A percentile compares a stretch with the other conserved stretches of the same genome.
Conservation (phyloP, 2,888 invertebrate species). For the Cheilosia vulpina region DNA sequence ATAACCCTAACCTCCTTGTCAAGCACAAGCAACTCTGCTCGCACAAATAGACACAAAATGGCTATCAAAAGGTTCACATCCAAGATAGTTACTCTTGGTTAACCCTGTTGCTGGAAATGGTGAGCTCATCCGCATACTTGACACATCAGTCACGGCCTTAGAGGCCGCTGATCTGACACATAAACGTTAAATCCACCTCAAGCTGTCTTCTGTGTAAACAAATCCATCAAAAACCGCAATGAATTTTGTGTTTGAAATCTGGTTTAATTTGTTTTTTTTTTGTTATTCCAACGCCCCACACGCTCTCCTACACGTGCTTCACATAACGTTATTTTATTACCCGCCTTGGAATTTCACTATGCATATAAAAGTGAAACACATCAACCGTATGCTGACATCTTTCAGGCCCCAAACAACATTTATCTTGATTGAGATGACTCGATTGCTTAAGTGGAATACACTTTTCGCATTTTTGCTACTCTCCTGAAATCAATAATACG, state of each 20-base stretch:
- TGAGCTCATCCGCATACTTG: slow-evolving; percentile 20
- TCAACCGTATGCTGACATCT: slow-evolving; percentile 19
- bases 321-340: slow-evolving; percentile 59
- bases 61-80: background rate
- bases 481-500: background rate
- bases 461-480: background rate
- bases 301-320: slow-evolving; percentile 45
- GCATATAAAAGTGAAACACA: slow-evolving; percentile 19
- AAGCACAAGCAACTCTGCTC: too few relatives aligned
- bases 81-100: background rate
- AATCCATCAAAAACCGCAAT: slow-evolving; percentile 37
- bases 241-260: slow-evolving; percentile 25
- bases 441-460: background rate
- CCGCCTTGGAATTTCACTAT: slow-evolving; percentile 33
- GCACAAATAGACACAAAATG: too few relatives aligned
- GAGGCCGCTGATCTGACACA: slow-evolving; percentile 49
- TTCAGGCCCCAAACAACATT: background rate
- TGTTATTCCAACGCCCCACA: slow-evolving; percentile 50
- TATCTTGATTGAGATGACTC: slow-evolving; percentile 8
- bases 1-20: too few relatives aligned
- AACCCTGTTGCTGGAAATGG: background rate
- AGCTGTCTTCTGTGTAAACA: slow-evolving; percentile 46
- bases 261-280: slow-evolving; percentile 23
- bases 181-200: slow-evolving; percentile 3
- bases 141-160: slow-evolving; percentile 32